Conservation (phyloP, 2,113 vertebrate species). For the Theristicus caerulescens region DNA sequence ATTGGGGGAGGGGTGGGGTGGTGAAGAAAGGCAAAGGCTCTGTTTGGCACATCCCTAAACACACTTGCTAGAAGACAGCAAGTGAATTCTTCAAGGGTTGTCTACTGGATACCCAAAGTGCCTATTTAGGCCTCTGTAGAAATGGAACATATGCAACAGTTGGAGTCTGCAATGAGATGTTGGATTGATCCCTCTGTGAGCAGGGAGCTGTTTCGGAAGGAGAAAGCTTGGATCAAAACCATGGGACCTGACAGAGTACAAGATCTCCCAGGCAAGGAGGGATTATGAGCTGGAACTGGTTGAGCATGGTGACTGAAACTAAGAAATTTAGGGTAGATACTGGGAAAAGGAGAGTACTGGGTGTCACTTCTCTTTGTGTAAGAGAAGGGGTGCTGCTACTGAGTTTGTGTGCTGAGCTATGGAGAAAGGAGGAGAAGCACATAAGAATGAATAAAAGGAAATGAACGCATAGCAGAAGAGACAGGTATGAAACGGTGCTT, state of each 20-base stretch:
- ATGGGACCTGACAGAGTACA: background rate
- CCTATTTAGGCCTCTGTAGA: background rate
- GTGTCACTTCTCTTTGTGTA: background rate
- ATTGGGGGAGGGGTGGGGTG: fast-evolving
- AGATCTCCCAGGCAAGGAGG: background rate
- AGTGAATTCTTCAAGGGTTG: background rate
- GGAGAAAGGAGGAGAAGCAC: background rate
- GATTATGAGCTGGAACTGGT: background rate
- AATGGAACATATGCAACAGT: background rate
- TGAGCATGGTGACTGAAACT: background rate
- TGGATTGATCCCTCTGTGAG: background rate
- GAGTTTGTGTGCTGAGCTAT: background rate
- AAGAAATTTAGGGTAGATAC: background rate
- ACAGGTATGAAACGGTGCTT: background rate
- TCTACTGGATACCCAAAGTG: background rate
- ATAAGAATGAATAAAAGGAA: background rate
- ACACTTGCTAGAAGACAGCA: background rate
- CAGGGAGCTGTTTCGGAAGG: background rate
- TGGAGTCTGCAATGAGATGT: background rate
- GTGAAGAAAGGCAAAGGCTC: background rate
- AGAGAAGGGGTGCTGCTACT: background rate
- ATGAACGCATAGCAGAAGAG: background rate
- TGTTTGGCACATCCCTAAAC: background rate
- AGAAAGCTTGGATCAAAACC: background rate
- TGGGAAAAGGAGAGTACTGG: background rate